Evolutionary conservation across 1,140 invertebrate genomes (phyloP).

Genomic region (Chrysomallon squamiferum): DNA sequence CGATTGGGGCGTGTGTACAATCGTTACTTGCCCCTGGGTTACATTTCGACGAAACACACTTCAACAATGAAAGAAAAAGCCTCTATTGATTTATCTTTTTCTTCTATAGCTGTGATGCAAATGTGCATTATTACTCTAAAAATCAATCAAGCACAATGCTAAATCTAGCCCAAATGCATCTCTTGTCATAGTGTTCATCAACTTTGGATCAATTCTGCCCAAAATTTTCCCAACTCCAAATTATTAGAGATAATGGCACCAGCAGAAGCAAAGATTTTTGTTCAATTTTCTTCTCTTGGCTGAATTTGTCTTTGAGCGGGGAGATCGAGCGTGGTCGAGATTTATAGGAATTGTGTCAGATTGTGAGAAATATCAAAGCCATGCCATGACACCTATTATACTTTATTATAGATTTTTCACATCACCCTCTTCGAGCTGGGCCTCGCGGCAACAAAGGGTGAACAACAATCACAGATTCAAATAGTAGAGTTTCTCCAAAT

Average conservation of each 20-base stretch:
- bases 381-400: conserved; percentile 9
- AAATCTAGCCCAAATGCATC: conserved; percentile 23
- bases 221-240: conserved; percentile 23
- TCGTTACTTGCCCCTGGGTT: conserved; percentile 11
- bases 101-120: conserved; percentile 20
- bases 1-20: not conserved
- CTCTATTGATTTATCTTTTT: conserved; percentile 17
- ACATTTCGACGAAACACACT: not conserved
- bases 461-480: no score
- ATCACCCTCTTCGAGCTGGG: not conserved
- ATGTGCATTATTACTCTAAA: conserved; percentile 28
- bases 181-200: conserved; percentile 27
- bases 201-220: conserved; percentile 25
- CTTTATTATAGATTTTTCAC: conserved; percentile 10
- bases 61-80: conserved; percentile 20
- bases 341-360: conserved; percentile 9
- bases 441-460: not conserved
- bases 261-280: conserved; percentile 18
- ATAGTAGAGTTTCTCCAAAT: no score
- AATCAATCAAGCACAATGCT: conserved; percentile 24
- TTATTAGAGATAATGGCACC: conserved; percentile 19
- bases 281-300: conserved; percentile 23
- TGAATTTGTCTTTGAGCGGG: conserved; percentile 22
- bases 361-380: conserved; percentile 7
- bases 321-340: conserved; percentile 4